phyloP scores from a whole-genome alignment of 2,797 vertebrate genomes.

The Glossophaga mutica region DNA sequence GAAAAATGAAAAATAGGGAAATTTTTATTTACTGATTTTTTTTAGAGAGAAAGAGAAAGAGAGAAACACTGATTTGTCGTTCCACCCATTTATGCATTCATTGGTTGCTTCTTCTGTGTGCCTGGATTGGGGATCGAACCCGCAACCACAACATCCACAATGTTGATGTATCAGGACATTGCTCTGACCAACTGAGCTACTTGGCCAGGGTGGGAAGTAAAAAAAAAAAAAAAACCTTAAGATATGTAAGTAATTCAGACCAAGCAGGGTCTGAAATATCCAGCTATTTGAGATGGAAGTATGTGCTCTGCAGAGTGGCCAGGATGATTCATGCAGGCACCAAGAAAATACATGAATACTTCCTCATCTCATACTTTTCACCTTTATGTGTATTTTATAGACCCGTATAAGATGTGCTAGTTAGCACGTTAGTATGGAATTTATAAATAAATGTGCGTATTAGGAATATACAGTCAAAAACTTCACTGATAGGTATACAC shows the following conservation, averaged over 20 bases:
- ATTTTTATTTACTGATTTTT: background rate
- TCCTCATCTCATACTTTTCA: background rate
- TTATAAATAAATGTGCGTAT: background rate
- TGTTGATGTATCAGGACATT: background rate
- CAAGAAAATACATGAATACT: background rate
- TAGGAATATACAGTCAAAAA: background rate
- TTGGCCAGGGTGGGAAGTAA: background rate
- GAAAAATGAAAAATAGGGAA: background rate
- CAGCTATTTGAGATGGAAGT: background rate
- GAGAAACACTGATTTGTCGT: background rate
- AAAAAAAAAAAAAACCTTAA: background rate
- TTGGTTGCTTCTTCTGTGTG: background rate
- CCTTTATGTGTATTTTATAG: background rate
- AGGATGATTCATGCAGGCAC: accelerated
- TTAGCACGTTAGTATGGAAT: background rate
- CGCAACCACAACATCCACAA: accelerated
- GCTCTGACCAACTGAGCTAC: background rate
- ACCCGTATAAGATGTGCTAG: background rate
- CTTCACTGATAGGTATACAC: background rate
- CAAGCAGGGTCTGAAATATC: background rate
- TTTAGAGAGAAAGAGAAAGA: background rate
- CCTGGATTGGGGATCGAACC: background rate
- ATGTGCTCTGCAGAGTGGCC: background rate
- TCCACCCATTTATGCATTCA: background rate
- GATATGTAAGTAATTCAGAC: background rate